Evolutionary conservation across 2,888 invertebrate species (phyloP).

Genomic region (Stegana nigrithorax): DNA sequence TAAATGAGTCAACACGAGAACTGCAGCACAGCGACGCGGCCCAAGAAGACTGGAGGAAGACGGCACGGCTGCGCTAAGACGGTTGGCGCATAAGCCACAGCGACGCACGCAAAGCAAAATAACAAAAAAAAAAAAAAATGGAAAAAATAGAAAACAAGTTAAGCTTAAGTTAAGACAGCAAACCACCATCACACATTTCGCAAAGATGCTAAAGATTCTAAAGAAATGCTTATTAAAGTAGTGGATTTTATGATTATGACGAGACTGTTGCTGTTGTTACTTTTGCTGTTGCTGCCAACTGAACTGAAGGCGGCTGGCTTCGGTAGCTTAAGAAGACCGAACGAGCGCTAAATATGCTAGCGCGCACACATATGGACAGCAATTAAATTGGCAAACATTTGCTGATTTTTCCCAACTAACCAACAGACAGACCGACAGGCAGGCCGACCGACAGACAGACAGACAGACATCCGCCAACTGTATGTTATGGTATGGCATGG

Average conservation of each 20-base stretch:
- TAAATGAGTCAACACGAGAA: slow-evolving; percentile 13
- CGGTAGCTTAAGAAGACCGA: background rate
- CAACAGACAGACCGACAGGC: background rate
- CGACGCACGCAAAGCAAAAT: too few relatives aligned
- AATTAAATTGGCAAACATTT: slow-evolving; percentile 14
- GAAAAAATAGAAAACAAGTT: slow-evolving; percentile 51
- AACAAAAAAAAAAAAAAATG: slow-evolving; percentile 47
- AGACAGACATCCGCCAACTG: too few relatives aligned
- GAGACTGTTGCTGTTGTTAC: background rate
- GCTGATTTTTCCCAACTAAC: background rate
- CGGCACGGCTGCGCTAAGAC: slow-evolving; percentile 4
- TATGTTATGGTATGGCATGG: background rate
- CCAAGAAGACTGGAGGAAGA: background rate
- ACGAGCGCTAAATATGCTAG: too few relatives aligned
- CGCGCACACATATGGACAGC: too few relatives aligned
- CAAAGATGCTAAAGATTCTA: slow-evolving; percentile 57
- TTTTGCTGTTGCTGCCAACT: background rate
- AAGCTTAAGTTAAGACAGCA: background rate
- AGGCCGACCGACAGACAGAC: too few relatives aligned
- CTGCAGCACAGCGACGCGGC: background rate
- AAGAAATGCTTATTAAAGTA: slow-evolving; percentile 60
- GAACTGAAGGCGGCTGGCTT: background rate
- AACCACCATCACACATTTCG: background rate
- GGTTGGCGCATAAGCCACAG: slow-evolving; percentile 45
- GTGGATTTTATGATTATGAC: slow-evolving; percentile 61